Conservation (phyloP, 2,113 vertebrate genomes). For the Chloebia gouldiae region DNA sequence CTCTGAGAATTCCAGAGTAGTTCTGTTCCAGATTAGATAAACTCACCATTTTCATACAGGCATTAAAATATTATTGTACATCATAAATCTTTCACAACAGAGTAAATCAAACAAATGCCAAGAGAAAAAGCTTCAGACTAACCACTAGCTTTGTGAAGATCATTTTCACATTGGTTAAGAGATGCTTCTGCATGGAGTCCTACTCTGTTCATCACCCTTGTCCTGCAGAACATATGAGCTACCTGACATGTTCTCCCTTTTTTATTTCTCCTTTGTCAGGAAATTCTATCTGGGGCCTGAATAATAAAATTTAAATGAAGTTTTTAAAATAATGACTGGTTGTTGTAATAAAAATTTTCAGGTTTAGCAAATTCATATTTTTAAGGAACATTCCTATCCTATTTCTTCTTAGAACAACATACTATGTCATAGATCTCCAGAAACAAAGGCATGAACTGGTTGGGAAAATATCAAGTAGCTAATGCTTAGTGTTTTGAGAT, state of each 20-base stretch:
- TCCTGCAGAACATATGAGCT: neutral
- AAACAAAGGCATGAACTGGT: neutral
- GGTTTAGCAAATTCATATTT: neutral
- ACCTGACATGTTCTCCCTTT: neutral
- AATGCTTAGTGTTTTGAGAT: conserved; percentile 5
- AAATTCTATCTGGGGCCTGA: neutral
- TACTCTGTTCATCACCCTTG: neutral
- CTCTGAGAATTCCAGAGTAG: neutral
- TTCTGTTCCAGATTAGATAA: neutral
- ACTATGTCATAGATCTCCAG: neutral
- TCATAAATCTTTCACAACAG: neutral
- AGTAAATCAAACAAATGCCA: neutral
- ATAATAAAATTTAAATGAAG: neutral
- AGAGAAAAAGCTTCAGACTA: neutral
- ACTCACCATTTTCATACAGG: neutral
- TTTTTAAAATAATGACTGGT: neutral
- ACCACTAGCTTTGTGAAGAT: neutral
- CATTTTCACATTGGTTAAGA: neutral
- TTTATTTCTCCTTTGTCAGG: neutral
- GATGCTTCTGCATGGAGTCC: neutral
- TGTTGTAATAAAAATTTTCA: neutral
- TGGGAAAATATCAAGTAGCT: conserved; percentile 15
- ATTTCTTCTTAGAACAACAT: neutral
- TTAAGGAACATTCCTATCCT: neutral
- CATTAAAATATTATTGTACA: neutral